These are phyloP conservation scores for Maniola hyperantus DNA, from an alignment of 2,888 invertebrate genomes.

Conservation along the genomic window DNA sequence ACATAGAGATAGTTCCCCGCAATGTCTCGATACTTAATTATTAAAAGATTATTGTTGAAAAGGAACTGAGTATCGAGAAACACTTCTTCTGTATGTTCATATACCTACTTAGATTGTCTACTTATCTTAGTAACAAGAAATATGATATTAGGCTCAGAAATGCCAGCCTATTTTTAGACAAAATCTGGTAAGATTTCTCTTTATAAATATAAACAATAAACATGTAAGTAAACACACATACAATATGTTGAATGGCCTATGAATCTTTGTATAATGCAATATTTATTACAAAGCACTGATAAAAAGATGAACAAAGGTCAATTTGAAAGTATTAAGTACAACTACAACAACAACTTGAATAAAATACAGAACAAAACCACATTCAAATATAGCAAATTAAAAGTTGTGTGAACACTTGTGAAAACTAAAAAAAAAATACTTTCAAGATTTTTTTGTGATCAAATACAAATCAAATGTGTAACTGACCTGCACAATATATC, in stretches of 20 bases:
- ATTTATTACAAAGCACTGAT: constrained; percentile 31
- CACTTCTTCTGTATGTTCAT: too few species aligned
- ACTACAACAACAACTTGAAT: constrained; percentile 35
- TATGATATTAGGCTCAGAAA: background rate
- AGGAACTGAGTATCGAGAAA: too few species aligned
- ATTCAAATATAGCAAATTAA: constrained; percentile 24
- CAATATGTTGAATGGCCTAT: background rate
- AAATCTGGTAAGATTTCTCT: background rate
- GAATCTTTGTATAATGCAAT: constrained; percentile 14
- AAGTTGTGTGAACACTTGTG: background rate
- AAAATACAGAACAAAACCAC: constrained; percentile 27
- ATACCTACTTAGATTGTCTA: background rate
- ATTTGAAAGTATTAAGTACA: constrained; percentile 28
- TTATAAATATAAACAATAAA: constrained; percentile 2
- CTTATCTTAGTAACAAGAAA: background rate
- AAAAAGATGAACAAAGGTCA: constrained; percentile 40
- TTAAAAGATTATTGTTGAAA: too few species aligned
- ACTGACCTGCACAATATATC: constrained; percentile 90
- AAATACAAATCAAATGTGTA: constrained; percentile 8
- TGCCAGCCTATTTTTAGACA: background rate
- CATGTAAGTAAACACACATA: background rate
- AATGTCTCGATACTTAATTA: too few species aligned
- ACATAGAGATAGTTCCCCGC: too few species aligned
- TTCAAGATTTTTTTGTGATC: background rate
- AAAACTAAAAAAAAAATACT: background rate